Evolutionary conservation across 2,113 vertebrate species (phyloP).

Genomic region (Telmatochromis brichardi): DNA sequence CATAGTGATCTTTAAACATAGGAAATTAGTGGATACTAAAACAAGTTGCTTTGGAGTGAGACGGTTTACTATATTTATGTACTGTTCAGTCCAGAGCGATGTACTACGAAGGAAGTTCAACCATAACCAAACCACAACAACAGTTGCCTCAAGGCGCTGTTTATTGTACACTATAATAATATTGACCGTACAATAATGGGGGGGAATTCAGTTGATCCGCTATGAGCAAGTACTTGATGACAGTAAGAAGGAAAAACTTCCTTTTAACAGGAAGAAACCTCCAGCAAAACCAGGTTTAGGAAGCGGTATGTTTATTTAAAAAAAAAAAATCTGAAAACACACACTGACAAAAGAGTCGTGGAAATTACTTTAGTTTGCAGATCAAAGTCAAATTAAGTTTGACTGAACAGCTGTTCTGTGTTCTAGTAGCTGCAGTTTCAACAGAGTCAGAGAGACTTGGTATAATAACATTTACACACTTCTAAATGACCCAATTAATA

Average conservation of each 20-base stretch:
- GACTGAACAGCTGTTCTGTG: background rate
- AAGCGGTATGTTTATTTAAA: background rate
- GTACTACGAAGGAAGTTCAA: background rate
- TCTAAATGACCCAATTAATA: background rate
- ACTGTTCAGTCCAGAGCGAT: background rate
- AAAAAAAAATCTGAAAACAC: background rate
- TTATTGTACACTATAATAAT: background rate
- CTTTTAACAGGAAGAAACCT: background rate
- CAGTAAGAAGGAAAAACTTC: background rate
- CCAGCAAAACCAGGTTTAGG: background rate
- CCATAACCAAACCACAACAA: background rate
- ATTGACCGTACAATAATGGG: background rate
- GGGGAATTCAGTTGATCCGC: background rate
- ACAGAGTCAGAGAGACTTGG: background rate
- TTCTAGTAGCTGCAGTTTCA: background rate
- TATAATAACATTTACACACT: background rate
- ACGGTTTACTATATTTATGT: background rate
- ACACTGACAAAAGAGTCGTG: background rate
- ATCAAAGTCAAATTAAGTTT: background rate
- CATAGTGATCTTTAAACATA: background rate
- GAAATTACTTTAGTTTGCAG: background rate
- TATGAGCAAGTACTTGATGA: background rate
- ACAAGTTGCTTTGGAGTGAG: background rate
- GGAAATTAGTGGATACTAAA: background rate
- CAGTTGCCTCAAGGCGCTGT: background rate